Evolutionary conservation across 2,888 invertebrate species (phyloP), one percentile per base, ranked within the genome.

Genomic region (Aleiodes testaceus): DNA sequence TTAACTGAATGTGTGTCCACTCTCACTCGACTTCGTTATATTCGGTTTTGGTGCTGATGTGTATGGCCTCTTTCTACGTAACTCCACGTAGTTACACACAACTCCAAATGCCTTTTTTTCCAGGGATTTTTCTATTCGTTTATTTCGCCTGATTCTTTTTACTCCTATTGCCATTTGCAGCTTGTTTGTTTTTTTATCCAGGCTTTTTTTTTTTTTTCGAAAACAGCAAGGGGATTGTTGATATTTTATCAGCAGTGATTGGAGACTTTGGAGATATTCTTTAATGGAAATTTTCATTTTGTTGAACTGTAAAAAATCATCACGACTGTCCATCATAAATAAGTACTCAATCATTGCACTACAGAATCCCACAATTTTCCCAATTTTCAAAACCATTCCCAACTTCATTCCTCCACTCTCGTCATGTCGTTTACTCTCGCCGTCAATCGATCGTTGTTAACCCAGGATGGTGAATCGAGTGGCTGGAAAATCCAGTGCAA

Each of bases 21-120:
- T 59, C 59, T 53, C 64, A 64, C 52, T 59, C 36, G 16, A 59
- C 59, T 59, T 75, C 74, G 76, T 77, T 76, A 75, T 75, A 73
- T 74, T 72, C 73, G 47, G 66, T 70, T 71, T 66, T 66, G 64
- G 64, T 65, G 44, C 66, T 63, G 61, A 69, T 45, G 18, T 64
- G 22, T 5, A 36, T 36, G 36, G 16, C 47, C 59, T 63, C 63
- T 52, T 66, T 47, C 63, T n/a, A 42, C 11, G 73, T 66, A 71
- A 69, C 67, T 66, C 55, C 67, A 72, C 66, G 63, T 69, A 45
- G 61, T 75, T 71, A 66, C 70, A 59, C 42, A 36, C 59, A 59
- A 59, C 14, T 16, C 59, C 18, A 59, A n/a, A 16, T 14, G 26
- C 18, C 16, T 36, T 59, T 59, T 59, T 42, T 59, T 26, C 59